Percentiles rank a stretch among this genome's conserved stretches.
Conservation (phyloP, 2,113 vertebrate species). For the Phaethon lepturus region DNA sequence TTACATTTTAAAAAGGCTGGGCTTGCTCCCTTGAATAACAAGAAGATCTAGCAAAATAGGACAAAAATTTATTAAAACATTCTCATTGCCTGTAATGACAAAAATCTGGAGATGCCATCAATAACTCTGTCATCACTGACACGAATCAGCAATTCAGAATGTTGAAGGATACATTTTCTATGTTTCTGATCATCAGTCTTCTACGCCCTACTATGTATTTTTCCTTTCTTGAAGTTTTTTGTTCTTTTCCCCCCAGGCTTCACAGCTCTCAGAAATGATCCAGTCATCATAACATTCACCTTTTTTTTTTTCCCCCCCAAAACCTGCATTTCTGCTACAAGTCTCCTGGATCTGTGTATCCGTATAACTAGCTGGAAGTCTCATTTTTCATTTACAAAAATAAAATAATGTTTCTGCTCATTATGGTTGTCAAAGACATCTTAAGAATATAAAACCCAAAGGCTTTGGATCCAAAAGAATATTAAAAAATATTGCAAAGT, state of each 20-base stretch:
- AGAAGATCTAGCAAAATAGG: background rate
- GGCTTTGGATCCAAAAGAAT: background rate
- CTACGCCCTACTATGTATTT: background rate
- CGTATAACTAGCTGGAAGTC: background rate
- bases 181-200: background rate
- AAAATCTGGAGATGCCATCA: background rate
- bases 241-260: background rate
- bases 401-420: background rate
- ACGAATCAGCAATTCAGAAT: background rate
- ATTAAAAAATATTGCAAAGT: background rate
- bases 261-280: background rate
- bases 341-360: background rate
- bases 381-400: background rate
- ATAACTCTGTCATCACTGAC: background rate
- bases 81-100: background rate
- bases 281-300: background rate
- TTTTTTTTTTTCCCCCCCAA: background rate
- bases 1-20: background rate
- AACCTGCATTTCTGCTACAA: background rate
- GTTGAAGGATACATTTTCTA: background rate
- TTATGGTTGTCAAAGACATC: background rate
- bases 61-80: background rate
- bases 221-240: background rate
- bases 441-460: background rate
- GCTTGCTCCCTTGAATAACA: background rate